Evolutionary conservation across 2,888 invertebrate genomes (phyloP).

Genomic region (Cinara cedri): DNA sequence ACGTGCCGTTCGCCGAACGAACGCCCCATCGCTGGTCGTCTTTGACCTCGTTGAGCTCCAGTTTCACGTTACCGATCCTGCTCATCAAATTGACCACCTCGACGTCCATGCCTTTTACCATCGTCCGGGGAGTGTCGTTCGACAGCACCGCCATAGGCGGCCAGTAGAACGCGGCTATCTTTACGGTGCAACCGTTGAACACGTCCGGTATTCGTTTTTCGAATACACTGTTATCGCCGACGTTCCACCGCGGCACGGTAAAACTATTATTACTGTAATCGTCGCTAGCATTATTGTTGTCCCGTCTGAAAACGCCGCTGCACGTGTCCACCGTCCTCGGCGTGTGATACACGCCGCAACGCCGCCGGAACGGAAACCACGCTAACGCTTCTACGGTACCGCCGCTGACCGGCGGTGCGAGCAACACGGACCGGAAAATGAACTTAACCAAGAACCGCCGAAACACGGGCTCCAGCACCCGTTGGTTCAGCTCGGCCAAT

Average conservation of each 20-base stretch:
- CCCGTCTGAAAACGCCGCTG: neutral
- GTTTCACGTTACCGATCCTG: constrained; percentile 18
- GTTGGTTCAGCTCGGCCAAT: neutral
- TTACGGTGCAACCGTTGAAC: constrained; percentile 38
- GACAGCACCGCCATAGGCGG: constrained; percentile 44
- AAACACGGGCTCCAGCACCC: constrained; percentile 4
- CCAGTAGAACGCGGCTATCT: constrained; percentile 56
- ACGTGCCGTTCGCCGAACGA: constrained; percentile 46
- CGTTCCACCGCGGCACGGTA: neutral
- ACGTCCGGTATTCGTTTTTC: constrained; percentile 3
- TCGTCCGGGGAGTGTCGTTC: neutral
- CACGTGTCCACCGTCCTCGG: constrained; percentile 6
- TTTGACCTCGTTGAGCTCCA: constrained; percentile 5
- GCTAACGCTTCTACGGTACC: neutral
- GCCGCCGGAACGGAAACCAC: constrained; percentile 32
- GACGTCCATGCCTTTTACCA: constrained; percentile 45
- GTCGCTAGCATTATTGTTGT: no score
- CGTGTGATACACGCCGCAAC: constrained; percentile 17
- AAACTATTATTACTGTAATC: neutral
- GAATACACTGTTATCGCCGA: neutral
- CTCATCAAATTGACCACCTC: constrained; percentile 45
- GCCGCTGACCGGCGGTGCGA: neutral
- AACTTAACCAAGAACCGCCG: neutral
- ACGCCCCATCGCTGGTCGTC: constrained; percentile 54
- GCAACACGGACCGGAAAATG: constrained; percentile 26